phyloP scores from a whole-genome alignment of 1,140 invertebrate genomes.

The Drosophila quadrilineata region DNA sequence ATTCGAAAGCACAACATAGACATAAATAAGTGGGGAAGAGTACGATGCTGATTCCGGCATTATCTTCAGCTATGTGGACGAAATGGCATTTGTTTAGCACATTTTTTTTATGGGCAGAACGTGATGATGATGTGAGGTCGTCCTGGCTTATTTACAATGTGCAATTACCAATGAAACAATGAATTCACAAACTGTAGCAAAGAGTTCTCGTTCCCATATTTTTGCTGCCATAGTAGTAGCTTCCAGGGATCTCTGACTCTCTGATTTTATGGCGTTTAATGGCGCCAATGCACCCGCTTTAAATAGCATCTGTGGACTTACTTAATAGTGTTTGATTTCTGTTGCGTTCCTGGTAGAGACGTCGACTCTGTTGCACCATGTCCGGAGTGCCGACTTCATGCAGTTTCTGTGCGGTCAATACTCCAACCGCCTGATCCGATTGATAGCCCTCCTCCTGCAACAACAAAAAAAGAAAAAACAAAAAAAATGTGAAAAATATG shows the following conservation, averaged over 20 bases:
- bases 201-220: background rate
- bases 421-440: constrained; percentile 51
- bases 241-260: background rate
- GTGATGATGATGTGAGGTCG: constrained; percentile 61
- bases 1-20: constrained; percentile 13
- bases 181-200: background rate
- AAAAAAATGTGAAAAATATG: background rate
- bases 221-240: too few relatives aligned
- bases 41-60: constrained; percentile 14
- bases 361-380: constrained; percentile 19
- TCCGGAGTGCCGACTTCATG: constrained; percentile 38
- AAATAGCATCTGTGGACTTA: constrained; percentile 42
- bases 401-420: constrained; percentile 43
- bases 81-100: constrained; percentile 59
- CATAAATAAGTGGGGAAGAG: constrained; percentile 47
- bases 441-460: constrained; percentile 40
- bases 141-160: constrained; percentile 33
- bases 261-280: constrained; percentile 36
- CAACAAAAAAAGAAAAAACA: background rate
- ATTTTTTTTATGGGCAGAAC: constrained; percentile 70
- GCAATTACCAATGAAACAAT: constrained; percentile 5
- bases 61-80: constrained; percentile 19
- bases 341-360: constrained; percentile 20
- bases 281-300: constrained; percentile 32
- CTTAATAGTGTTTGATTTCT: constrained; percentile 25